phyloP scores from a whole-genome alignment of 2,797 vertebrate genomes.

The Poeciliopsis paucimaculata region DNA sequence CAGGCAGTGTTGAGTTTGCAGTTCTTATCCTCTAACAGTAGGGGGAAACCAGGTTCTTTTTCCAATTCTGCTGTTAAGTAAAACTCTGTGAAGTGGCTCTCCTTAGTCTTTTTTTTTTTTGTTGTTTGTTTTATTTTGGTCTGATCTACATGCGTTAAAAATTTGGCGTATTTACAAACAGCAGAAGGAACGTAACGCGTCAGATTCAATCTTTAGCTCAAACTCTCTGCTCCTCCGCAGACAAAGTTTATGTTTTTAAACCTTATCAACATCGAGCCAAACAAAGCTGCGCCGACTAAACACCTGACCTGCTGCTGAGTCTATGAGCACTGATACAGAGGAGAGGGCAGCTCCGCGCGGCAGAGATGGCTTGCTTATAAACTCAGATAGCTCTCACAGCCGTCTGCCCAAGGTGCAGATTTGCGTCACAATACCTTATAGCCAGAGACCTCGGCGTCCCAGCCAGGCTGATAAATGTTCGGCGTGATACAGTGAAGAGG shows the following conservation, averaged over 20 bases:
- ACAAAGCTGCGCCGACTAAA: slow-evolving; percentile 72
- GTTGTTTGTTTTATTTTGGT: neutral
- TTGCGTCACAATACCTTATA: slow-evolving; percentile 71
- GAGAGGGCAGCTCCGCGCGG: slow-evolving; percentile 48
- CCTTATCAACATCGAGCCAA: slow-evolving; percentile 58
- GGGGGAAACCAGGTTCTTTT: slow-evolving; percentile 48
- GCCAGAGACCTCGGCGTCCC: slow-evolving; percentile 67
- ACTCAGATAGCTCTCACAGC: slow-evolving; percentile 72
- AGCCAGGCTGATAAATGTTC: slow-evolving; percentile 60
- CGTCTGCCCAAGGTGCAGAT: slow-evolving; percentile 72
- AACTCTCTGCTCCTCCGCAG: slow-evolving; percentile 9
- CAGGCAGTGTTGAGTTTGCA: slow-evolving; percentile 16
- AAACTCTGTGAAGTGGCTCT: neutral
- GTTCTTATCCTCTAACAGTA: slow-evolving; percentile 41
- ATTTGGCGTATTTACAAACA: neutral
- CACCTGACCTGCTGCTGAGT: slow-evolving; percentile 79
- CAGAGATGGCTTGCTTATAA: slow-evolving; percentile 54
- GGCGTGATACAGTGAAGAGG: slow-evolving; percentile 28
- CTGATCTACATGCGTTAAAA: neutral
- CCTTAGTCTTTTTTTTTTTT: slow-evolving; percentile 1
- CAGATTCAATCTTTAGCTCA: neutral
- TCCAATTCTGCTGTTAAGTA: too few species aligned
- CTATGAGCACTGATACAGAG: slow-evolving; percentile 63
- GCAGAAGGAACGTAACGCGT: neutral
- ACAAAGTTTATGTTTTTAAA: slow-evolving; percentile 45